Base-by-base conservation (phyloP, 2,888 invertebrate species). In the Geotrupes spiniger region DNA sequence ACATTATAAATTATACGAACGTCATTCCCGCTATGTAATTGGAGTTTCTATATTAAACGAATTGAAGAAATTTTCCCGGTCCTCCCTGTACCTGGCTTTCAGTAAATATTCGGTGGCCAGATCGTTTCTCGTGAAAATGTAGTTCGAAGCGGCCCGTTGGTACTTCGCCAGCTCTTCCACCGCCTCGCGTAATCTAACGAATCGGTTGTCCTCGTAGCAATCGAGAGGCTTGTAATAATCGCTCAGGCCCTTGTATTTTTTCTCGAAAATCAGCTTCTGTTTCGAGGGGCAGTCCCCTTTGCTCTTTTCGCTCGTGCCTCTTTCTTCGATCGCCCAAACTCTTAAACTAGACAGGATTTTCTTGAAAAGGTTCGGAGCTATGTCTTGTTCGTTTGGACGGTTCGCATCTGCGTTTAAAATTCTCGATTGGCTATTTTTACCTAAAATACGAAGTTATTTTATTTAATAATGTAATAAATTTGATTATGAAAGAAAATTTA, bases 61-160 rank as follows among this genome's bases (percentile, higher is more conserved):
- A 52, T 68, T 63, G 50, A 68, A 68, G 63, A 77, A 79, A 59
- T 78, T 78, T 51, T 76, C 76, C 43, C 64, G 64, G 36, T 78
- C 77, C 52, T 78, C 78, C 36, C 68, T 68, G 58, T 78, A 78
- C 37, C 77, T 65, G 9, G 78, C 74, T 58, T 78, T 79, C 14
- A 78, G 59, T 15, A 79, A 62, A 63, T 76, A 78, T 53, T 75
- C 75, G 56, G 66, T 66, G 0, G 76, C 76, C 27, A 74, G 54
- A 25, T 76, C 73, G 54, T 77, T 73, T 11, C 60, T 62, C 2
- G 61, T 60, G 54, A 75, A 74, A 45, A 68, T 64, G 53, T 77
- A 78, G 39, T 59, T 63, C n/a, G 63, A 57, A 12, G 75, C 74
- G 5, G 70, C 68, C 51, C 68, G 65, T 61, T 78, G 78, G 55